Conservation (phyloP, 30 jellyfish, hydroid and myxozoan species). For the Aurelia aurita region DNA sequence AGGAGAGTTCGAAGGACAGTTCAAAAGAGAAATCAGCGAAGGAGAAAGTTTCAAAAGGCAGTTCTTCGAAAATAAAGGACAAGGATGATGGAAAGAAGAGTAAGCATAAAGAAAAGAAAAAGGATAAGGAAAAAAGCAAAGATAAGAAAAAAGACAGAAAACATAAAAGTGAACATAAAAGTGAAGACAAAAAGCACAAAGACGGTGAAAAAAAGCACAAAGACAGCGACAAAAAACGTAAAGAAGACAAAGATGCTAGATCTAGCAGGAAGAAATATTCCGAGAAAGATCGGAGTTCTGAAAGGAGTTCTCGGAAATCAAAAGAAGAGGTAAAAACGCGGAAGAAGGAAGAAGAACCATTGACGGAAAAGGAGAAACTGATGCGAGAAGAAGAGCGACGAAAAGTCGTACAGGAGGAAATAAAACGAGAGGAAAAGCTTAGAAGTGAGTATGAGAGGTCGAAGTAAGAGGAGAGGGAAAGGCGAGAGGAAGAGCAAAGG, state of each 20-base stretch:
- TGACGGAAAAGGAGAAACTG: slow-evolving; percentile 38
- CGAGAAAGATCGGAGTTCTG: slow-evolving; percentile 25
- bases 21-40: neutral
- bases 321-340: slow-evolving; percentile 22
- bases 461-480: slow-evolving; percentile 54
- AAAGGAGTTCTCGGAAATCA: slow-evolving; percentile 38
- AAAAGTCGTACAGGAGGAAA: slow-evolving; percentile 50
- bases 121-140: slow-evolving; percentile 16
- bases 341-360: neutral
- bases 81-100: slow-evolving; percentile 8
- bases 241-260: slow-evolving; percentile 30
- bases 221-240: slow-evolving; percentile 11
- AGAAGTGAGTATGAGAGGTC: slow-evolving; percentile 36
- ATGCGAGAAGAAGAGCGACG: slow-evolving; percentile 60
- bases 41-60: neutral
- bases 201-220: slow-evolving; percentile 30
- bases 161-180: neutral
- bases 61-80: neutral
- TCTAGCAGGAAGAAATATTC: slow-evolving; percentile 50
- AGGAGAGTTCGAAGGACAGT: neutral
- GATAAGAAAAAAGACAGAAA: slow-evolving; percentile 39
- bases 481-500: slow-evolving; percentile 44
- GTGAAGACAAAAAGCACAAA: neutral
- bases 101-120: slow-evolving; percentile 10
- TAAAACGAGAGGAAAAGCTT: slow-evolving; percentile 64